These are phyloP conservation scores for Lasiurus borealis DNA, from an alignment of 2,113 vertebrate genomes.

Conservation along the genomic window DNA sequence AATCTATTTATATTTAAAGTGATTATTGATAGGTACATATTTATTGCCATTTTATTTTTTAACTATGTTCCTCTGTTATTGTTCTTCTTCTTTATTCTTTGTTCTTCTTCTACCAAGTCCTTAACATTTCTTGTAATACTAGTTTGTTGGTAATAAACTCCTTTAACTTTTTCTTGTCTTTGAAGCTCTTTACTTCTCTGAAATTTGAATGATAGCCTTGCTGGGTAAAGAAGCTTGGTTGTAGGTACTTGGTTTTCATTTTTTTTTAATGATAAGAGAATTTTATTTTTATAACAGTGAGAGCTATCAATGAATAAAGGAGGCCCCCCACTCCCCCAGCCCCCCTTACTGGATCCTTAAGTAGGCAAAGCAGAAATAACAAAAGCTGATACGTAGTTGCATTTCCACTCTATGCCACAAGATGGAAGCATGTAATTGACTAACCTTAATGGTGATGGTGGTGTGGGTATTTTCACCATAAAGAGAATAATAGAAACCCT, in stretches of 20 bases:
- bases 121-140: neutral
- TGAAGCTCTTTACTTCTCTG: no score
- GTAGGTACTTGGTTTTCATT: no score
- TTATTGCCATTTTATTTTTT: no score
- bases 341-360: neutral
- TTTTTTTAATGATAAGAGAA: neutral
- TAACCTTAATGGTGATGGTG: neutral
- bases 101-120: no score
- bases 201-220: no score
- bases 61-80: no score
- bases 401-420: conserved; percentile 85
- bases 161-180: no score
- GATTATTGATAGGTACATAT: no score
- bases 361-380: conserved; percentile 4
- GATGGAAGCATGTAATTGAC: conserved; percentile 86
- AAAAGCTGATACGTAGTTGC: conserved; percentile 40
- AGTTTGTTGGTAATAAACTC: neutral
- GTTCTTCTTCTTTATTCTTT: no score
- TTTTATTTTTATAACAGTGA: neutral
- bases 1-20: no score
- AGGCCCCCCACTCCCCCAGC: no score
- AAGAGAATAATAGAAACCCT: conserved; percentile 78
- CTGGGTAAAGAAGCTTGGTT: no score
- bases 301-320: neutral
- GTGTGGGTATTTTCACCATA: conserved; percentile 5